phyloP scores from a whole-genome alignment of 64 coral and sea anemone species.

The Montipora cactus region DNA sequence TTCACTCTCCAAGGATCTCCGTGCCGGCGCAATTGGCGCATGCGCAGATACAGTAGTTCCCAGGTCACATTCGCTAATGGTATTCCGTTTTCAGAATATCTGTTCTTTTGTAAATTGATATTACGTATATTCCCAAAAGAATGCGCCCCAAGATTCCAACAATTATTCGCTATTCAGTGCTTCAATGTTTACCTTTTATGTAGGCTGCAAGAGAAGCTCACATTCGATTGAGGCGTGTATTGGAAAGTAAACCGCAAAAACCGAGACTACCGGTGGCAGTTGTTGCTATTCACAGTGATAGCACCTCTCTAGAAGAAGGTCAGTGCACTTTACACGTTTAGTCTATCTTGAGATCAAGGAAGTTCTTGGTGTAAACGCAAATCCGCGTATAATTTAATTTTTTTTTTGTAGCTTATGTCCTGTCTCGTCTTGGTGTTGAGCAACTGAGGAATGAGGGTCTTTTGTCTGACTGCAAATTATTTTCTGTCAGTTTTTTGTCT shows the following conservation, averaged over 20 bases:
- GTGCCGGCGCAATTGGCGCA: too few species aligned
- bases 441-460: slow-evolving; percentile 58
- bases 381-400: not conserved
- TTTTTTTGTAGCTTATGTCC: slow-evolving; percentile 13
- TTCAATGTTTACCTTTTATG: not conserved
- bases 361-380: not conserved
- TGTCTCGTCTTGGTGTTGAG: slow-evolving; percentile 17
- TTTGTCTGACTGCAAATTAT: slow-evolving; percentile 45
- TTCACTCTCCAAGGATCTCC: too few species aligned
- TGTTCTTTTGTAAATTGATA: too few species aligned
- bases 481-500: not conserved
- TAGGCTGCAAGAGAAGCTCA: slow-evolving; percentile 42
- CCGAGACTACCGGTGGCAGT: slow-evolving; percentile 69
- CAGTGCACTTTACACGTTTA: not conserved
- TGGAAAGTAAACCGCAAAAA: slow-evolving; percentile 65
- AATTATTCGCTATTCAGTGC: not conserved
- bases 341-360: not conserved
- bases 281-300: slow-evolving; percentile 35
- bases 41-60: too few species aligned
- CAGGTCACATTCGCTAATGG: too few species aligned
- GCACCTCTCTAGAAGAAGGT: not conserved
- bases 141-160: too few species aligned
- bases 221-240: slow-evolving; percentile 55
- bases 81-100: too few species aligned
- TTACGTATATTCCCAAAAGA: too few species aligned